phyloP scores from a whole-genome alignment of 2,888 invertebrate genomes.

The Synanthedon andrenaeformis region DNA sequence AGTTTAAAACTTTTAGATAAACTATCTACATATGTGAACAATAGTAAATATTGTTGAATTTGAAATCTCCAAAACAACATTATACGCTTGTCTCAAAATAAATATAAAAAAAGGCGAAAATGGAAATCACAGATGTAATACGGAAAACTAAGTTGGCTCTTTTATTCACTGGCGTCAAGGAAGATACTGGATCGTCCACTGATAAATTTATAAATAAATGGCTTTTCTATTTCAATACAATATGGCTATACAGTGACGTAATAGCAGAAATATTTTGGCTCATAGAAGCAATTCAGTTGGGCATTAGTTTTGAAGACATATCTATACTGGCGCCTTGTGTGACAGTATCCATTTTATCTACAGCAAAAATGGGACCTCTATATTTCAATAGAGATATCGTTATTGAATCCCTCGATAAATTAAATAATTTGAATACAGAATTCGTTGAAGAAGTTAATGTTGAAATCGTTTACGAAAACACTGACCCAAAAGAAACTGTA shows the following conservation, averaged over 20 bases:
- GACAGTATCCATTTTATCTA: constrained; percentile 27
- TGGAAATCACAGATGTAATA: constrained; percentile 3
- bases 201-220: constrained; percentile 15
- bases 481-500: neutral
- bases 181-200: constrained; percentile 7
- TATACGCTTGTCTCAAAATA: neutral
- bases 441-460: constrained; percentile 1
- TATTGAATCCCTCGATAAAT: constrained; percentile 19
- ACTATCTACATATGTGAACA: too few species aligned
- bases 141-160: constrained; percentile 10
- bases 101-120: constrained; percentile 1
- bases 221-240: constrained; percentile 26
- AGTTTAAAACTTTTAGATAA: too few species aligned
- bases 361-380: constrained; percentile 26
- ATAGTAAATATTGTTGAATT: too few species aligned
- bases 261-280: constrained; percentile 35
- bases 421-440: constrained; percentile 29
- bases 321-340: constrained; percentile 33
- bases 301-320: constrained; percentile 30
- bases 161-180: constrained; percentile 30
- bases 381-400: constrained; percentile 22
- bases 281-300: constrained; percentile 23
- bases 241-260: constrained; percentile 29
- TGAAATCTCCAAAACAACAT: too few species aligned
- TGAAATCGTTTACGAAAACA: constrained; percentile 1